Percentiles rank a stretch among this genome's conserved stretches.
phyloP scores from a whole-genome alignment of 1,140 invertebrate species.

The Manduca sexta region DNA sequence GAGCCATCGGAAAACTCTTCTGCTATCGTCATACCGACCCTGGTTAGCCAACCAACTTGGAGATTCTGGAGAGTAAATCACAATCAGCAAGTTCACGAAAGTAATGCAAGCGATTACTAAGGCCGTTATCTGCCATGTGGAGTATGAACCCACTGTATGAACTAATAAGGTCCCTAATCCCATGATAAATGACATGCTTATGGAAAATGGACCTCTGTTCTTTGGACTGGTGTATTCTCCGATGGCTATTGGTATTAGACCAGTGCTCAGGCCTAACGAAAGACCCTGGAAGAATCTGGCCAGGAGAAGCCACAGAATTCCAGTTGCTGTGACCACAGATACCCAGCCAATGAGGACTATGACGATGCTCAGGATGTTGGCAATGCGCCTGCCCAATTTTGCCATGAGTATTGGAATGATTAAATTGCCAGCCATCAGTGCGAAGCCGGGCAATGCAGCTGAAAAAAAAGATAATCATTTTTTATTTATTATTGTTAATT shows the following conservation, averaged over 20 bases:
- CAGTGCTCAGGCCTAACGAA: constrained; percentile 28
- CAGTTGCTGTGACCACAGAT: constrained; percentile 20
- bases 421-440: constrained; percentile 30
- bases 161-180: constrained; percentile 26
- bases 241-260: constrained; percentile 30
- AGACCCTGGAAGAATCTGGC: constrained; percentile 35
- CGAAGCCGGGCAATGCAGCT: constrained; percentile 37
- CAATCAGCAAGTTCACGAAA: constrained; percentile 26
- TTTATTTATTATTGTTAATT: too few relatives aligned
- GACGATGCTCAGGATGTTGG: constrained; percentile 26
- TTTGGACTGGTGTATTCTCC: constrained; percentile 40
- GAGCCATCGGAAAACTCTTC: constrained; percentile 31
- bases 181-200: constrained; percentile 28
- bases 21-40: constrained; percentile 29
- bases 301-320: constrained; percentile 19
- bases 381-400: constrained; percentile 29
- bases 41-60: constrained; percentile 35
- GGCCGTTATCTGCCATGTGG: constrained; percentile 28
- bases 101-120: constrained; percentile 22
- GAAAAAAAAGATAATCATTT: constrained; percentile 17
- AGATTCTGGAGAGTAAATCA: constrained; percentile 33
- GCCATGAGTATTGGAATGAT: constrained; percentile 31
- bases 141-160: constrained; percentile 30
- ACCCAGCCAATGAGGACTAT: constrained; percentile 31
- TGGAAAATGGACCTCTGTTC: constrained; percentile 35